These are phyloP conservation scores for Hafferia zeledoni DNA, from an alignment of 2,797 vertebrate genomes.

Conservation along the genomic window DNA sequence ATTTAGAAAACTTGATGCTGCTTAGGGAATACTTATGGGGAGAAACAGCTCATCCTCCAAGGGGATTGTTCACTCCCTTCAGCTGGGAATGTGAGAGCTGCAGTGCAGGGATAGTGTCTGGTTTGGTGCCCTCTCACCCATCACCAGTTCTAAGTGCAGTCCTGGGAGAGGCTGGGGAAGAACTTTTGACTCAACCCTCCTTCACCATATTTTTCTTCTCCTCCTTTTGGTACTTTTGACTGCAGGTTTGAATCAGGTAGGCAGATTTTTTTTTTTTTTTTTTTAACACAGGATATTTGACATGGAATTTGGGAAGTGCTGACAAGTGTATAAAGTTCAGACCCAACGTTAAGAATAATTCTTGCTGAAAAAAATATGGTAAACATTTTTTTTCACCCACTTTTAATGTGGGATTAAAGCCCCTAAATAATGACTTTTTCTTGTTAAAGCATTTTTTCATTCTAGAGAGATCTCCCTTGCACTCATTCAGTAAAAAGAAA, in stretches of 20 bases:
- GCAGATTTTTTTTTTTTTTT: neutral
- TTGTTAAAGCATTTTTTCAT: neutral
- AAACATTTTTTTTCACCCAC: neutral
- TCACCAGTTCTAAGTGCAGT: neutral
- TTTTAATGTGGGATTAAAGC: neutral
- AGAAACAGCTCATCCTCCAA: neutral
- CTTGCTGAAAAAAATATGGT: neutral
- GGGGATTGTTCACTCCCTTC: neutral
- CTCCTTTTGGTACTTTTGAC: neutral
- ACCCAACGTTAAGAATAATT: neutral
- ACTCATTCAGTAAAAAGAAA: neutral
- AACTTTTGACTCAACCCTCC: neutral
- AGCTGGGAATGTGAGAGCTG: neutral
- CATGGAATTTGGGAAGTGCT: neutral
- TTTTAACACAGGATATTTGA: neutral
- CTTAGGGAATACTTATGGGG: neutral
- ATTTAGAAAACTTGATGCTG: neutral
- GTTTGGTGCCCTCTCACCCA: neutral
- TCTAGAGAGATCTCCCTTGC: neutral
- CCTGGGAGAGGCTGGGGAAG: neutral
- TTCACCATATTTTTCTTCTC: neutral
- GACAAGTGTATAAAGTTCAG: neutral
- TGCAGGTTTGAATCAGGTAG: neutral
- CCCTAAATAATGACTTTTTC: neutral
- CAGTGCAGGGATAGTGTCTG: neutral